Evolutionary conservation across 1,140 invertebrate species (phyloP), one percentile per base, ranked within the genome.

Genomic region (Lepidurus apus): DNA sequence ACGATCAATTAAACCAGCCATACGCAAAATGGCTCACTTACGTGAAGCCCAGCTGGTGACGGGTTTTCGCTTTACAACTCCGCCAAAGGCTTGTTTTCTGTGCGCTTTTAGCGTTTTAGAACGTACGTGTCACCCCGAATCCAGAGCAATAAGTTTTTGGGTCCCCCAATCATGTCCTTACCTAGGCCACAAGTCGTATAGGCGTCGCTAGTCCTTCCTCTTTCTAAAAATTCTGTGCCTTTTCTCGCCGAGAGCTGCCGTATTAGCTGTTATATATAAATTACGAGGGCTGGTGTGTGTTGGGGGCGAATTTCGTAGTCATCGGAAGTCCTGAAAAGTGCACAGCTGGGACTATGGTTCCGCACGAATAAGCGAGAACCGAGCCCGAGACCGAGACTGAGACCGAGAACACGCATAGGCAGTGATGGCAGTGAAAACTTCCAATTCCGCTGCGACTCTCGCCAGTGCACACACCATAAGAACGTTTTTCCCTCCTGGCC

Each of bases 281-380:
- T n/a, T 65, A 17, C 21, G 34, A 65, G 53, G 53, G 53, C 21
- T 65, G 7, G 21, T n/a, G 13, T 65, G 13, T 34, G 34, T 34
- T n/a, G 53, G 13, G 53, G 53, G 53, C 53, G 53, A 65, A 65
- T 65, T 34, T 65, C 53, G 17, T 5, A 65, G 53, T 65, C 21
- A 65, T 65, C 21, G 53, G 53, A 65, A 65, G 13, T 4, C 34
- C 53, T 65, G 53, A 65, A 65, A 65, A 65, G 53, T 65, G 53
- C 53, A 65, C 53, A 65, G 53, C 53, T 65, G 53, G 45, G 53
- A 21, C 53, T 65, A 65, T 1, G 53, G 34, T 65, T 65, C 53
- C 53, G 53, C 53, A 21, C 21, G 53, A 65, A 21, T 65, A n/a
- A 65, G 13, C 53, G 9, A 65, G 53, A 65, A 65, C 53, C 17